phyloP scores from a whole-genome alignment of 2,797 vertebrate genomes.

The Channallabes apus region DNA sequence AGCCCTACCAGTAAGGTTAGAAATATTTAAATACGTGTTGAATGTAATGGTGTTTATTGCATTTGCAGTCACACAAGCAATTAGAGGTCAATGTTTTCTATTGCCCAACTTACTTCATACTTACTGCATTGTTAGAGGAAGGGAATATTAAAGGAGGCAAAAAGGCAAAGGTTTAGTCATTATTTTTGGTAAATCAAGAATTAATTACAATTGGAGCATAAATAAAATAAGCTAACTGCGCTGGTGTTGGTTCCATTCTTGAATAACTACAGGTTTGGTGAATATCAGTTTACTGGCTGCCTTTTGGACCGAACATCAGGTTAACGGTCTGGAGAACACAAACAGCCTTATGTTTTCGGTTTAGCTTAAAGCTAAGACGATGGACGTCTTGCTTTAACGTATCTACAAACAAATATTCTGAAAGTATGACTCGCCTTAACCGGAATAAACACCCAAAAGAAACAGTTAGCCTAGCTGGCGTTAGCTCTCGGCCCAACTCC shows the following conservation, averaged over 20 bases:
- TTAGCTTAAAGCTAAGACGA: neutral
- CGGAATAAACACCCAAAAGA: neutral
- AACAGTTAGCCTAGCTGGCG: neutral
- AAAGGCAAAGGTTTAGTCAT: neutral
- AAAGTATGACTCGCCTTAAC: neutral
- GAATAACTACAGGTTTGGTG: neutral
- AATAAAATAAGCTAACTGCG: neutral
- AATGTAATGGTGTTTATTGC: neutral
- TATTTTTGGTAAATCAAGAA: neutral
- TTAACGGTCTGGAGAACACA: neutral
- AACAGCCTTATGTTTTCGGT: neutral
- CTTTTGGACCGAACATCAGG: neutral
- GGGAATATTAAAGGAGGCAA: neutral
- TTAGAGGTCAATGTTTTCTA: neutral
- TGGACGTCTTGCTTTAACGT: neutral
- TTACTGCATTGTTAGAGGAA: neutral
- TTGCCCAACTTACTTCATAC: too few species aligned
- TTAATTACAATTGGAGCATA: neutral
- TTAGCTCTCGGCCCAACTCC: neutral
- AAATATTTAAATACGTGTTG: neutral
- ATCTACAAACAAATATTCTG: neutral
- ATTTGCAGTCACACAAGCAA: neutral
- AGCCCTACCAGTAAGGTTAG: neutral
- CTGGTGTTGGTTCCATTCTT: neutral
- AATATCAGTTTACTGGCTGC: neutral